phyloP scores from a whole-genome alignment of 2,888 invertebrate genomes.

The Parnassius glacialis region DNA sequence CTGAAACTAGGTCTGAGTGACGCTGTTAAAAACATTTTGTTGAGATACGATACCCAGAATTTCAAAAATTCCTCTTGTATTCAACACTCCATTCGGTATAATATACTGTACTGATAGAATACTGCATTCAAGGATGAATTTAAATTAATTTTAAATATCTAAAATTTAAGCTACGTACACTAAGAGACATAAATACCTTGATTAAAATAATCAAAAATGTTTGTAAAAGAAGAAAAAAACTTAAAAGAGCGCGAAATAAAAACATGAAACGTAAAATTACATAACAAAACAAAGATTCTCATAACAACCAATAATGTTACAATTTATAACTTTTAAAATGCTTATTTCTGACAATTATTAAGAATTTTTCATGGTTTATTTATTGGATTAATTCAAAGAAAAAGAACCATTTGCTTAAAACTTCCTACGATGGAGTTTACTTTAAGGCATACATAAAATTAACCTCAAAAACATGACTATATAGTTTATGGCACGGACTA shows the following conservation, averaged over 20 bases:
- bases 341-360: conserved; percentile 2
- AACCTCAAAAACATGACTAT: conserved; percentile 41
- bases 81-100: conserved; percentile 58
- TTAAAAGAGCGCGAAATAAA: conserved; percentile 47
- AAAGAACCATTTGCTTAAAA: conserved; percentile 10
- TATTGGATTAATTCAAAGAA: neutral
- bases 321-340: conserved; percentile 27
- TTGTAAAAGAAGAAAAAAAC: conserved; percentile 49
- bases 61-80: conserved; percentile 29
- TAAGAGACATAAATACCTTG: conserved; percentile 71
- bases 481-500: conserved; percentile 52
- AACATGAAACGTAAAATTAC: conserved; percentile 71
- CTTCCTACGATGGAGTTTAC: conserved; percentile 14
- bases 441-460: conserved; percentile 26
- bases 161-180: conserved; percentile 68
- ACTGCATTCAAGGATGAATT: conserved; percentile 50
- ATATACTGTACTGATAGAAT: conserved; percentile 49
- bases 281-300: conserved; percentile 68
- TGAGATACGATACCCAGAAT: conserved; percentile 37
- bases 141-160: conserved; percentile 57
- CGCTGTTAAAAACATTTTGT: conserved; percentile 38
- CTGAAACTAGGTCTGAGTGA: conserved; percentile 44
- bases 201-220: conserved; percentile 45
- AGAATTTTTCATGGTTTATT: neutral
- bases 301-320: conserved; percentile 65